These are phyloP conservation scores for Spilosoma lubricipeda DNA, from an alignment of 2,888 invertebrate genomes.

Conservation along the genomic window DNA sequence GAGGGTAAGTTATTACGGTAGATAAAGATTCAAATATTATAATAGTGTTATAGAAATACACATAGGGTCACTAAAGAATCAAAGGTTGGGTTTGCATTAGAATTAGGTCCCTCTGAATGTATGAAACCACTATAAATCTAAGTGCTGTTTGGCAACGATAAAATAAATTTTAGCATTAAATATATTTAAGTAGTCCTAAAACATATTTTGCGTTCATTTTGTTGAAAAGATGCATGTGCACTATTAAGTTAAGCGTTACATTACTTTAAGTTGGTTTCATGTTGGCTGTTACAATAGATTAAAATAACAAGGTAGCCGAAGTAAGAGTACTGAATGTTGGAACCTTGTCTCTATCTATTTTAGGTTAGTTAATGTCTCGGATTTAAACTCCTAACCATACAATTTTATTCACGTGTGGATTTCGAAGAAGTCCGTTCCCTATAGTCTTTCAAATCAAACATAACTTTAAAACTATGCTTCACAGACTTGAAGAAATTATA, in stretches of 20 bases:
- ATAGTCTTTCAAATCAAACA: not conserved
- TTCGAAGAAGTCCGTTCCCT: not conserved
- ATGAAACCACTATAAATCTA: no score
- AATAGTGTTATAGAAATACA: not conserved
- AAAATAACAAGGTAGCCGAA: not conserved
- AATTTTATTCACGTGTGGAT: not conserved
- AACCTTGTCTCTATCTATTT: not conserved
- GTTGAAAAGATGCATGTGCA: no score
- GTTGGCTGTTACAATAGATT: not conserved
- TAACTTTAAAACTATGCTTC: not conserved
- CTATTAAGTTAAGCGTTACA: no score
- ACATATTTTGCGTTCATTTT: no score
- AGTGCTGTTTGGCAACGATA: no score
- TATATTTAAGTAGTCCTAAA: no score
- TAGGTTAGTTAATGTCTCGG: not conserved
- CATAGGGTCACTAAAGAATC: not conserved
- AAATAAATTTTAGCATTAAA: not conserved
- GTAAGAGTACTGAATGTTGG: not conserved
- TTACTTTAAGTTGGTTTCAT: not conserved
- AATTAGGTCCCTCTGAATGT: not conserved
- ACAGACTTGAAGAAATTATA: slow-evolving; percentile 93
- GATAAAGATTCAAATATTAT: not conserved
- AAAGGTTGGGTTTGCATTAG: not conserved
- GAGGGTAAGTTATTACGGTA: slow-evolving; percentile 78
- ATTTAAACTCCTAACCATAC: not conserved